phyloP scores from a whole-genome alignment of 2,113 vertebrate genomes.

The Albula glossodonta region DNA sequence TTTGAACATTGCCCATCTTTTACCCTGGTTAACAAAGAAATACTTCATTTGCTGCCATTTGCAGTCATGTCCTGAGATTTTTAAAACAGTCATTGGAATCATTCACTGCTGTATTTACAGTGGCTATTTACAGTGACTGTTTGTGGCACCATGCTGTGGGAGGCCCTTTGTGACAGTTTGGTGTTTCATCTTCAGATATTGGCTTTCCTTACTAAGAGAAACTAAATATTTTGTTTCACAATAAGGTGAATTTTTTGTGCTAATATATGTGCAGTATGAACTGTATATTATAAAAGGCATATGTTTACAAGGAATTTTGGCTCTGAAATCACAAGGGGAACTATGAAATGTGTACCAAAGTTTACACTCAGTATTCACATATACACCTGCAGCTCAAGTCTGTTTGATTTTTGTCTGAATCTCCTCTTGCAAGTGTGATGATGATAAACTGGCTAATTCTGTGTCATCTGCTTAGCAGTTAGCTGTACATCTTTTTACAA shows the following conservation, averaged over 20 bases:
- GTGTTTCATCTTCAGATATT: neutral
- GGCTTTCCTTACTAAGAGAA: constrained; percentile 1
- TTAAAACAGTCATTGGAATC: neutral
- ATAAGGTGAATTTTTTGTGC: neutral
- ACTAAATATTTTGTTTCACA: neutral
- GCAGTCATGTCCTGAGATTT: neutral
- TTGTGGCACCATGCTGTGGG: neutral
- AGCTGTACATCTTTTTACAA: neutral
- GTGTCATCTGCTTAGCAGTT: no score
- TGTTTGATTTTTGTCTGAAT: neutral
- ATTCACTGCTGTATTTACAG: neutral
- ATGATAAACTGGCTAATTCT: neutral
- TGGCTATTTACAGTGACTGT: neutral
- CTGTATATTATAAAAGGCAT: neutral
- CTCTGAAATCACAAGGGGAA: neutral
- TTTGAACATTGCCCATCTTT: neutral
- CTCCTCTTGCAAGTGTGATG: no score
- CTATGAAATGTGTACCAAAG: neutral
- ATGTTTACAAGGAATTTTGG: neutral
- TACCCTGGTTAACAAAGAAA: constrained; percentile 1
- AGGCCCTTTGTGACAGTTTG: neutral
- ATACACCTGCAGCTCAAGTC: neutral
- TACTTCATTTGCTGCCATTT: neutral
- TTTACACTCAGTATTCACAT: neutral
- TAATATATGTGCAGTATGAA: neutral